These are phyloP conservation scores for Luscinia luscinia DNA, from an alignment of 2,797 vertebrate genomes.

Conservation along the genomic window DNA sequence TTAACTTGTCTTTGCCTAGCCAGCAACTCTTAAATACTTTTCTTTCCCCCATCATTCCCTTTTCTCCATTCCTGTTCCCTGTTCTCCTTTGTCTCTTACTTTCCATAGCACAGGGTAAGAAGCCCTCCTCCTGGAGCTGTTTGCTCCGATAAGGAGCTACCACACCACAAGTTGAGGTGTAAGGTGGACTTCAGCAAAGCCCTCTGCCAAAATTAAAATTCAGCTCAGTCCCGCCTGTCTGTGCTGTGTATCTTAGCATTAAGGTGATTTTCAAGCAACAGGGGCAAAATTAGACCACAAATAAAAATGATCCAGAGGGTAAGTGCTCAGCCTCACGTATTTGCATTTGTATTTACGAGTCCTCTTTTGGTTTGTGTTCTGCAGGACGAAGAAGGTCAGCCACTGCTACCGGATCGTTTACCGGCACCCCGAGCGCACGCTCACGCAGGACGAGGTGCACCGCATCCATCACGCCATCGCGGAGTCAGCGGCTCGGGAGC, in stretches of 20 bases:
- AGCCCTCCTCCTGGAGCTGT: background rate
- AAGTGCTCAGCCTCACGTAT: background rate
- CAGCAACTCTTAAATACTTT: background rate
- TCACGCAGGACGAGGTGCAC: conserved; percentile 86
- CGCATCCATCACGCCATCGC: conserved; percentile 83
- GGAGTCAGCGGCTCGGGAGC: conserved; percentile 75
- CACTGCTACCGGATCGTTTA: conserved; percentile 92
- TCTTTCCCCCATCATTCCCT: background rate
- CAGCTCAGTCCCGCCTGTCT: background rate
- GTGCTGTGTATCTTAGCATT: conserved; percentile 39
- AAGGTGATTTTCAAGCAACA: conserved; percentile 42
- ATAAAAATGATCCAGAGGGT: conserved; percentile 6
- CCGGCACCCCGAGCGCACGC: conserved; percentile 91
- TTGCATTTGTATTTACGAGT: conserved; percentile 31
- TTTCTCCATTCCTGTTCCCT: background rate
- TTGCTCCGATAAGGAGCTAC: background rate
- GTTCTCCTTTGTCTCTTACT: background rate
- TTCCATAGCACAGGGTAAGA: background rate
- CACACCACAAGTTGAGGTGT: background rate
- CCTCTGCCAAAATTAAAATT: conserved; percentile 38
- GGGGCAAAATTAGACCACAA: conserved; percentile 20
- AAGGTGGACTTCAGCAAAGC: background rate
- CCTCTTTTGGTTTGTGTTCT: conserved; percentile 39
- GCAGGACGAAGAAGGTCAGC: conserved; percentile 87
- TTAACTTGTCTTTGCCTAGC: background rate